Conservation (phyloP, 2,797 vertebrate genomes). For the Masticophis lateralis region DNA sequence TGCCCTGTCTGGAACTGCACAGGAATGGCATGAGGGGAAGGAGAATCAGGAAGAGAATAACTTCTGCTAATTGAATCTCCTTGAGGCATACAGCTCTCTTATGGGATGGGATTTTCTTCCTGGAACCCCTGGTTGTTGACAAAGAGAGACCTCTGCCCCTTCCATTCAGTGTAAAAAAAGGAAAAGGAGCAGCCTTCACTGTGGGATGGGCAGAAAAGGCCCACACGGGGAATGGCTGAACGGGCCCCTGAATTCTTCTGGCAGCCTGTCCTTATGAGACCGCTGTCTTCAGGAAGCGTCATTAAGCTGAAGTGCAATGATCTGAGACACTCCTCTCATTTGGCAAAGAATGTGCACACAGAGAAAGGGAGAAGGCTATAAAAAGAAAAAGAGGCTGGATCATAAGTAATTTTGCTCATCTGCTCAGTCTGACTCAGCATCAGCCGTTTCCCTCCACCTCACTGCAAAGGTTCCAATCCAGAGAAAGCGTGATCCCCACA, state of each 20-base stretch:
- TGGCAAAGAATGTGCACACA: not conserved
- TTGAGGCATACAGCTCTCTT: not conserved
- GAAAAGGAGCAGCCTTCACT: not conserved
- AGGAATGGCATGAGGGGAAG: not conserved
- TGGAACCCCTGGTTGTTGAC: not conserved
- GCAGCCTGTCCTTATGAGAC: not conserved
- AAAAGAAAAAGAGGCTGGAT: not conserved
- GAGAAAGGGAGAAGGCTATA: not conserved
- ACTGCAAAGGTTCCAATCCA: not conserved
- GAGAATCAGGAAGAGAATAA: not conserved
- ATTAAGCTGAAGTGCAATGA: not conserved
- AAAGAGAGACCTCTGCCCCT: not conserved
- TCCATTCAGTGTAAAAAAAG: not conserved
- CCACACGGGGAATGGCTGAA: not conserved
- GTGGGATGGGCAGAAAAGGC: not conserved
- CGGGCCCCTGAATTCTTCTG: not conserved
- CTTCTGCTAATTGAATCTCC: not conserved
- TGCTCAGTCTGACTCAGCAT: slow-evolving; percentile 16
- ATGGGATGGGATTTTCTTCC: no score
- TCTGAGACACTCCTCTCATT: not conserved
- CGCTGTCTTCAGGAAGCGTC: not conserved
- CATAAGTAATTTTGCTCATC: not conserved
- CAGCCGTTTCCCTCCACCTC: not conserved
- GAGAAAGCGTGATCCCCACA: not conserved
- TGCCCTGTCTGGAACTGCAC: not conserved